These are phyloP conservation scores for Trogon melanurus DNA, from an alignment of 2,113 vertebrate genomes.

Conservation along the genomic window DNA sequence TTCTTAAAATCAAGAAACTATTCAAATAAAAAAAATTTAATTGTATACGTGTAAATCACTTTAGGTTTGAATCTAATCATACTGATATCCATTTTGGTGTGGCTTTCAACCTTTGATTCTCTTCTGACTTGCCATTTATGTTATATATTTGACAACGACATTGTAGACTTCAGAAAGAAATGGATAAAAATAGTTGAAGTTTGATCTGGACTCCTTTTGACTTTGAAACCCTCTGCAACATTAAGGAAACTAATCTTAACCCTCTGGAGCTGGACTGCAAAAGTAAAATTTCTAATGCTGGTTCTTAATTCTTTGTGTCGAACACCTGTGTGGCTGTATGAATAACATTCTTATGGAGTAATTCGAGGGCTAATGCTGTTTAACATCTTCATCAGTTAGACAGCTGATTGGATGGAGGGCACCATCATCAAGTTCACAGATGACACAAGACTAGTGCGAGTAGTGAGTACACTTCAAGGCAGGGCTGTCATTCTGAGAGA, in stretches of 20 bases:
- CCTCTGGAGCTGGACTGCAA: not conserved
- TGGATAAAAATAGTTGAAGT: not conserved
- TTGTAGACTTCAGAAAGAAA: not conserved
- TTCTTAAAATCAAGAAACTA: not conserved
- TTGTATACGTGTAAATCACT: not conserved
- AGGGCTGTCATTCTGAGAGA: not conserved
- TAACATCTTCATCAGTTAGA: not conserved
- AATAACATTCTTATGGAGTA: not conserved
- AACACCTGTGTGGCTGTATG: not conserved
- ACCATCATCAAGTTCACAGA: not conserved
- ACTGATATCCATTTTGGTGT: not conserved
- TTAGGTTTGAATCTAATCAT: not conserved
- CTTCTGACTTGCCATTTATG: not conserved
- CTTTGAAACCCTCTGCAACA: not conserved
- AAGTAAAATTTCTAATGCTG: not conserved
- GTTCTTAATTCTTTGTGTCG: not conserved
- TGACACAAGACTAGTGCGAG: not conserved
- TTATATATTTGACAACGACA: not conserved
- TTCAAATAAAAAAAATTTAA: not conserved
- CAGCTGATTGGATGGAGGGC: accelerated
- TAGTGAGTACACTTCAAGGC: not conserved
- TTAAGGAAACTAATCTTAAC: not conserved
- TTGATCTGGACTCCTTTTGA: not conserved
- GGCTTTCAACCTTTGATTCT: not conserved
- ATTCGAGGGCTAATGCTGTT: not conserved